Percentiles rank a stretch among this genome's conserved stretches.
Conservation (phyloP, 2,113 vertebrate species). For the Caloenas nicobarica region DNA sequence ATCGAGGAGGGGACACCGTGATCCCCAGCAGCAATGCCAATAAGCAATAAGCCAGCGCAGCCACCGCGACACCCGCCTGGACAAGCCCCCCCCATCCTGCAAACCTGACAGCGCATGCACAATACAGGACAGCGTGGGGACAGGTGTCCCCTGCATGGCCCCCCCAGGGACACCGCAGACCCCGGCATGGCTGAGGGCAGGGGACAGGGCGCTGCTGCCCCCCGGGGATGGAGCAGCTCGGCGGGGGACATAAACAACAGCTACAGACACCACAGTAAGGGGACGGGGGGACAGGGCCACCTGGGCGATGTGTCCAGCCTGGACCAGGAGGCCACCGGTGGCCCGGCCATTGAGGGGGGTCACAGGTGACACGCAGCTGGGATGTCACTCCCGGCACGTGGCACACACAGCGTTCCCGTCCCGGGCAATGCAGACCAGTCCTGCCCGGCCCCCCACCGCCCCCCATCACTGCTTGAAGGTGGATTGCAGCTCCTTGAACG, state of each 20-base stretch:
- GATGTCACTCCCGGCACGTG: neutral
- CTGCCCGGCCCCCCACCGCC: neutral
- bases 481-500: conserved; percentile 91
- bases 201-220: neutral
- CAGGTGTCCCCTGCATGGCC: too few relatives aligned
- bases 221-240: neutral
- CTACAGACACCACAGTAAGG: neutral
- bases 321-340: rapidly evolving
- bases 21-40: too few relatives aligned
- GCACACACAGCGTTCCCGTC: neutral
- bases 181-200: rapidly evolving
- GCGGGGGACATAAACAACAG: neutral
- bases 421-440: neutral
- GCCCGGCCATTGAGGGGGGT: neutral
- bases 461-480: conserved; percentile 81
- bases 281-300: neutral
- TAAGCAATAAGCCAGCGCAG: too few relatives aligned
- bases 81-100: too few relatives aligned
- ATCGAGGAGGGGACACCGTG: too few relatives aligned
- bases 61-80: too few relatives aligned
- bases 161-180: neutral
- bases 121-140: too few relatives aligned
- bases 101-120: too few relatives aligned
- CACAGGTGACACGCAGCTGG: neutral
- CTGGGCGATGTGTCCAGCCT: rapidly evolving